Evolutionary conservation across 2,888 invertebrate species (phyloP), one percentile per base, ranked within the genome.

Genomic region (Microlaimidae sp.): DNA sequence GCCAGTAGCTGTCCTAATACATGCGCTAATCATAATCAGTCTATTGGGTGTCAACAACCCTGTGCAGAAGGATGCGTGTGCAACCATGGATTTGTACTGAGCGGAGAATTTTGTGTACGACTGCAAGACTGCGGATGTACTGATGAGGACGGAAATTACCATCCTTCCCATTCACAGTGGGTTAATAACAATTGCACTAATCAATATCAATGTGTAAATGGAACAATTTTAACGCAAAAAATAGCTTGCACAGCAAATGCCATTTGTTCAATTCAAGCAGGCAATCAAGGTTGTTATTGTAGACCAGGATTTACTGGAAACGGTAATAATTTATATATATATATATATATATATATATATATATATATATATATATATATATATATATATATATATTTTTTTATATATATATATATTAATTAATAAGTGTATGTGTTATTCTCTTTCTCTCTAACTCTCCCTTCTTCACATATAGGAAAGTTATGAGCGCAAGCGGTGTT

Each of bases 21-120:
- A n/a, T 64, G 64, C 47, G 56, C 61, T 4, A 56, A 59, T 26
- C 46, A 19, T 3, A 25, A 7, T 3, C 26, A 19, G 24, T n/a
- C 27, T 17, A 19, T 7, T 17, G n/a, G 26, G n/a, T 53, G 52
- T 21, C 3, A 55, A 19, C 17, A 38, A 24, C 60, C 61, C 27
- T 63, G 62, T 51, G 52, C 54, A 26, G 66, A 68, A 53, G 67
- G 67, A 4, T 69, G 69, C 55, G 57, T 57, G 43, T 69, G 69
- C 56, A 62, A 64, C 48, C 52, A 59, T 3, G 68, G 67, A 25
- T 66, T 59, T 54, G 62, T 66, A 1, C 52, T 58, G 3, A 59
- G 58, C 53, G 59, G 55, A 2, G 43, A 46, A 4, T 40, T 49
- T 24, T 64, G 64, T 54, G 60, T 64, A 4, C 28, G 23, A 19